Percentiles rank a stretch among this genome's conserved stretches.
phyloP scores from a whole-genome alignment of 2,113 vertebrate genomes.

The Leucoraja erinaceus region DNA sequence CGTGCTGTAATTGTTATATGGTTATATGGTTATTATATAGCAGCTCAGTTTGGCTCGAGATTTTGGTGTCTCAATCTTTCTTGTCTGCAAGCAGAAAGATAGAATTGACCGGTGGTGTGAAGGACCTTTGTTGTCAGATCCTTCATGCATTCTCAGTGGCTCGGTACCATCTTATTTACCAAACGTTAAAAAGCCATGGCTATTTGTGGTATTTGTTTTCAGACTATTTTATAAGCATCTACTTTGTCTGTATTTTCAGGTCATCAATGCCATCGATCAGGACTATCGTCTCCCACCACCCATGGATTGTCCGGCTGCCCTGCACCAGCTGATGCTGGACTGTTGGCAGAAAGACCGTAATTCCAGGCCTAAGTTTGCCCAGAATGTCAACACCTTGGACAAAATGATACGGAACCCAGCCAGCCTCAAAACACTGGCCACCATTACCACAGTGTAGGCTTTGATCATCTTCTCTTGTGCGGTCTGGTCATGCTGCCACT shows the following conservation, averaged over 20 bases:
- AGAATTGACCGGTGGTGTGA: no score
- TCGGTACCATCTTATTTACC: no score
- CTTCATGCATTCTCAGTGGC: no score
- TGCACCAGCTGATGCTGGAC: conserved; percentile 96
- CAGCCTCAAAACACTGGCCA: conserved; percentile 93
- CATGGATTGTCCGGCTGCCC: conserved; percentile 91
- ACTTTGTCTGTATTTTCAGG: conserved; percentile 53
- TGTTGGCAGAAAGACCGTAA: conserved; percentile 99
- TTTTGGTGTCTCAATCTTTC: no score
- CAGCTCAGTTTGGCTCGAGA: no score
- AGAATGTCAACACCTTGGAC: conserved; percentile 94
- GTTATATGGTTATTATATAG: no score
- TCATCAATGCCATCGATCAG: conserved; percentile 96
- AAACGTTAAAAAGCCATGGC: background rate
- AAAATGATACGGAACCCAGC: conserved; percentile 98
- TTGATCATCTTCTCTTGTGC: background rate
- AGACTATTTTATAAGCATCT: background rate
- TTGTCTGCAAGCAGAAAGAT: no score
- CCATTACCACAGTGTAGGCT: conserved; percentile 94
- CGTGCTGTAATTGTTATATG: no score
- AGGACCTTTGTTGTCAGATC: no score
- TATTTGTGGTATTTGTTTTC: background rate
- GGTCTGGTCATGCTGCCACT: background rate
- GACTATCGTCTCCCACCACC: conserved; percentile 93
- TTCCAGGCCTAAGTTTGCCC: conserved; percentile 84